These are phyloP conservation scores for Holacanthus passer DNA, from an alignment of 2,113 vertebrate genomes.

Conservation along the genomic window DNA sequence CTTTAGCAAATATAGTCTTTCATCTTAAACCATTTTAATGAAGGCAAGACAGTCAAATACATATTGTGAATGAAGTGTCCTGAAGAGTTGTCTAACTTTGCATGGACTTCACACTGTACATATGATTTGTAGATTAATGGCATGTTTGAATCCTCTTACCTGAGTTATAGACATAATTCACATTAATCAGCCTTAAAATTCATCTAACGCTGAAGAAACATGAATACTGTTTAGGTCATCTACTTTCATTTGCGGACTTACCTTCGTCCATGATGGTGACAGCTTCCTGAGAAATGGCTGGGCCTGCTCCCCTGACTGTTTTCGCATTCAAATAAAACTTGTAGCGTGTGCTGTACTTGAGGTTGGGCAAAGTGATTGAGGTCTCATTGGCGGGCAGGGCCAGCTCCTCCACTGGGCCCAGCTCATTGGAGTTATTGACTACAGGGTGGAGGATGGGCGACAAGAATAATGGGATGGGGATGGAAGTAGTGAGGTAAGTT, in stretches of 20 bases:
- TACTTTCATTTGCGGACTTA: constrained; percentile 81
- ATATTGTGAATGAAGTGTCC: background rate
- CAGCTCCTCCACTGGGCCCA: constrained; percentile 91
- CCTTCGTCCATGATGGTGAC: constrained; percentile 94
- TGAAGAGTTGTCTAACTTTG: background rate
- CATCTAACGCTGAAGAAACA: background rate
- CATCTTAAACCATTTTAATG: background rate
- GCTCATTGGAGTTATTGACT: constrained; percentile 96
- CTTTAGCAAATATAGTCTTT: background rate
- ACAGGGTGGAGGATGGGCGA: constrained; percentile 68
- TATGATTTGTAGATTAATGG: background rate
- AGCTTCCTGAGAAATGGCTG: constrained; percentile 90
- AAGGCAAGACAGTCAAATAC: background rate
- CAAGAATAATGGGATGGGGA: constrained; percentile 42
- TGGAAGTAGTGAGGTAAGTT: constrained; percentile 56
- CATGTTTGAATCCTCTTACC: background rate
- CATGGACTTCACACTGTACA: background rate
- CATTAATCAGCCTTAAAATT: background rate
- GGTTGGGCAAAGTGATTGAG: constrained; percentile 90
- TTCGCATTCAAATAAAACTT: constrained; percentile 96
- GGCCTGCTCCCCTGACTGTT: constrained; percentile 90
- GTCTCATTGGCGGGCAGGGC: constrained; percentile 93
- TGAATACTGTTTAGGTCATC: background rate
- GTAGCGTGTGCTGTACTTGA: constrained; percentile 96
- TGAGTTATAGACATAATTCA: background rate